These are phyloP conservation scores for Meloe dianella DNA, from an alignment of 2,888 invertebrate species.

Conservation along the genomic window DNA sequence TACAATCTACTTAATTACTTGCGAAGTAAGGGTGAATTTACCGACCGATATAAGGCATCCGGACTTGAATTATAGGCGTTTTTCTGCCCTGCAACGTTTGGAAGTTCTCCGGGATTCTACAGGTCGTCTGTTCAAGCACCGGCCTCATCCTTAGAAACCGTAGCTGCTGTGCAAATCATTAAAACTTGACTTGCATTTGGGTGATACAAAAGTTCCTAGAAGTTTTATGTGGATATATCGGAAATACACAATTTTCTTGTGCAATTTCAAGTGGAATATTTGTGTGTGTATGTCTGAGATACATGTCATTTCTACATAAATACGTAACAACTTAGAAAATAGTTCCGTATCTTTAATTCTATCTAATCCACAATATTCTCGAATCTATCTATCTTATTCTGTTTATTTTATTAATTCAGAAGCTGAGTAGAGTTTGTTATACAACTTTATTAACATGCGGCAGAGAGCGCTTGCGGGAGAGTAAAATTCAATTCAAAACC, in stretches of 20 bases:
- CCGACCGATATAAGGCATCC: too few relatives aligned
- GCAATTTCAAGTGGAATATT: background rate
- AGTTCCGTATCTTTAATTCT: background rate
- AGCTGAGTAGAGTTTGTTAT: slow-evolving; percentile 9
- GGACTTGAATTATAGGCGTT: too few relatives aligned
- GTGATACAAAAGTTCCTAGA: background rate
- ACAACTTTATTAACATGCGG: slow-evolving; percentile 15
- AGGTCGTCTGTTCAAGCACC: too few relatives aligned
- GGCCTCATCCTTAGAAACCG: background rate
- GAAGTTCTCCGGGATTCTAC: too few relatives aligned
- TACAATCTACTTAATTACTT: too few relatives aligned
- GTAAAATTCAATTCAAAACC: slow-evolving; percentile 15
- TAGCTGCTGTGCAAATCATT: background rate
- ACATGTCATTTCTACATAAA: background rate
- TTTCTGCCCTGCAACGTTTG: too few relatives aligned
- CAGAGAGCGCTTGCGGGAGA: slow-evolving; percentile 14
- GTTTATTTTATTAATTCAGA: slow-evolving; percentile 9
- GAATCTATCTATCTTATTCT: background rate
- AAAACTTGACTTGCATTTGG: background rate
- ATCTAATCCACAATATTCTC: background rate
- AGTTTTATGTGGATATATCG: background rate
- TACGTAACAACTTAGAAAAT: background rate
- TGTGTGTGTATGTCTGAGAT: background rate
- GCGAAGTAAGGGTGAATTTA: too few relatives aligned
- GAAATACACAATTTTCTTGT: background rate